These are phyloP conservation scores for Gnathonemus longibarbis DNA, from an alignment of 2,113 vertebrate species.

Conservation along the genomic window DNA sequence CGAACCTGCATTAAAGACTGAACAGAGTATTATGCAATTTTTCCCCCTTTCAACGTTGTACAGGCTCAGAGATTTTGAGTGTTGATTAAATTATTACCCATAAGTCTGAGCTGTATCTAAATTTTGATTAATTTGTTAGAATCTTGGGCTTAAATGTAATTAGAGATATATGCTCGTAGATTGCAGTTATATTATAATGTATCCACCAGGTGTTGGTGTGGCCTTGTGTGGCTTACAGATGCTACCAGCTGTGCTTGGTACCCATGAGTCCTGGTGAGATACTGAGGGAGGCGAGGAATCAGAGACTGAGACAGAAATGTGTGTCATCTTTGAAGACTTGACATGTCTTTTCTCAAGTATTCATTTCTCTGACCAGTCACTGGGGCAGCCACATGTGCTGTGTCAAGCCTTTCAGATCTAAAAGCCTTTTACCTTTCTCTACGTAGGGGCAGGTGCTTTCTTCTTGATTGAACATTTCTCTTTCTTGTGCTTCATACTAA, in stretches of 20 bases:
- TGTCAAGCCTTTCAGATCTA: not conserved
- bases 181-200: not conserved
- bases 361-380: not conserved
- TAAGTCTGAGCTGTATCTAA: not conserved
- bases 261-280: not conserved
- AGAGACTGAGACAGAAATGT: not conserved
- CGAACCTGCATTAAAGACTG: not conserved
- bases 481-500: not conserved
- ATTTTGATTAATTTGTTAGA: not conserved
- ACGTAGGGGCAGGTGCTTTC: not conserved
- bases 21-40: not conserved
- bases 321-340: not conserved
- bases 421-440: not conserved
- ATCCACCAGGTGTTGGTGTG: not conserved
- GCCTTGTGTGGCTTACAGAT: not conserved
- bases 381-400: not conserved
- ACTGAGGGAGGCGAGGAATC: not conserved
- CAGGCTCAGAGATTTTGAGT: not conserved
- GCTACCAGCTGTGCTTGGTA: not conserved
- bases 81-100: not conserved
- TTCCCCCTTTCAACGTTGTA: not conserved
- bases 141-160: slow-evolving; percentile 1
- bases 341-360: not conserved
- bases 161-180: not conserved
- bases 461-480: not conserved